Conservation (phyloP, 2,113 vertebrate species). For the Ciconia maguari region DNA sequence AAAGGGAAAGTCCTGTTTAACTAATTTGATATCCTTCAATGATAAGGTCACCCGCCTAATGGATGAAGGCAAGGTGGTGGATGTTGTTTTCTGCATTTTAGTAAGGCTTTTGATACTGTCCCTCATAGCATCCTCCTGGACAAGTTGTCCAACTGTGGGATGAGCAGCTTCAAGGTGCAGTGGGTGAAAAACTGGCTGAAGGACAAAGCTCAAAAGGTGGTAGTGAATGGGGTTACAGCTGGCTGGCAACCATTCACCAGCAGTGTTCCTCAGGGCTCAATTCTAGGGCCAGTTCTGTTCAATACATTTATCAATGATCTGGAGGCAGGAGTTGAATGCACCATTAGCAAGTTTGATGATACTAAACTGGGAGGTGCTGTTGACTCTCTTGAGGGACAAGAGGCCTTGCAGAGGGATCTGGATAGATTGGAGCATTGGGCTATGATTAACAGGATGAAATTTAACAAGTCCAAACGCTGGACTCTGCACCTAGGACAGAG, state of each 20-base stretch:
- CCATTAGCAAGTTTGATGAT: not conserved
- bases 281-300: not conserved
- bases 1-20: too few relatives aligned
- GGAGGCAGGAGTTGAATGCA: not conserved
- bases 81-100: not conserved
- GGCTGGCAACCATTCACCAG: too few relatives aligned
- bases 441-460: not conserved
- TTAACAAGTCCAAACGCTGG: not conserved
- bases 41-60: not conserved
- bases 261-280: not conserved
- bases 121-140: not conserved
- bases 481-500: too few relatives aligned
- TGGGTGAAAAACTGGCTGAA: not conserved
- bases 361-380: not conserved
- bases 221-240: not conserved
- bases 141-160: not conserved
- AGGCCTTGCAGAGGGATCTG: not conserved
- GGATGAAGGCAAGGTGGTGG: rapidly evolving
- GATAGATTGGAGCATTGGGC: not conserved
- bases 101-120: not conserved
- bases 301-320: not conserved
- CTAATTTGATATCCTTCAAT: not conserved
- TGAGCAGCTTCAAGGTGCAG: rapidly evolving
- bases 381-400: not conserved
- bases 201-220: not conserved